A percentile compares a stretch with the other conserved stretches of the same genome.
Conservation (phyloP, 2,888 invertebrate genomes). For the Drosophila helvetica region DNA sequence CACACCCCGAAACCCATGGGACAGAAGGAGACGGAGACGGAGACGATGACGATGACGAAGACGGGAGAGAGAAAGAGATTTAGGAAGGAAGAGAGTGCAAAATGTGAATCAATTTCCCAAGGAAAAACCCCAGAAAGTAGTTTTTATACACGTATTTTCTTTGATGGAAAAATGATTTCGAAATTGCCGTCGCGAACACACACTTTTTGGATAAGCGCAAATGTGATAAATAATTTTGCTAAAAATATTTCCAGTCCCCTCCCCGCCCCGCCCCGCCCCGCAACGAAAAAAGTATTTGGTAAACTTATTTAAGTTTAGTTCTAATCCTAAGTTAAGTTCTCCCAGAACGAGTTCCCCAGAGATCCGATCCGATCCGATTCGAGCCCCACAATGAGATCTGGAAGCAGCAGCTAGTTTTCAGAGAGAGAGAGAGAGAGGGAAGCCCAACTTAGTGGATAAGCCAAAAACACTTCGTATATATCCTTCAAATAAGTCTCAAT, state of each 20-base stretch:
- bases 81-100: conserved; percentile 21
- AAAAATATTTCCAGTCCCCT: conserved; percentile 67
- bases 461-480: conserved; percentile 32
- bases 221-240: conserved; percentile 76
- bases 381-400: conserved; percentile 1
- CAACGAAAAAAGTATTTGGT: no score
- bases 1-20: not conserved
- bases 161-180: conserved; percentile 38
- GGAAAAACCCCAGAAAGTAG: conserved; percentile 46
- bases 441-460: conserved; percentile 52
- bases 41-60: no score
- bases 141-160: conserved; percentile 41
- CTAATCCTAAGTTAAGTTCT: conserved; percentile 22
- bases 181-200: conserved; percentile 54
- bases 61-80: conserved; percentile 41
- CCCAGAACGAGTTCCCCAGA: conserved; percentile 54
- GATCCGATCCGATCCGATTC: conserved; percentile 9
- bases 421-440: conserved; percentile 23
- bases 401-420: conserved; percentile 59
- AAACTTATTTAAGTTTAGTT: conserved; percentile 23
- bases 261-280: not conserved
- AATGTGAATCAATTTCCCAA: conserved; percentile 66
- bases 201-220: conserved; percentile 72
- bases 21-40: conserved; percentile 28
- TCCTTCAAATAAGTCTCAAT: conserved; percentile 48